Base-by-base conservation (phyloP, 2,113 vertebrate species). In the Ophthalmolycus amberensis region DNA sequence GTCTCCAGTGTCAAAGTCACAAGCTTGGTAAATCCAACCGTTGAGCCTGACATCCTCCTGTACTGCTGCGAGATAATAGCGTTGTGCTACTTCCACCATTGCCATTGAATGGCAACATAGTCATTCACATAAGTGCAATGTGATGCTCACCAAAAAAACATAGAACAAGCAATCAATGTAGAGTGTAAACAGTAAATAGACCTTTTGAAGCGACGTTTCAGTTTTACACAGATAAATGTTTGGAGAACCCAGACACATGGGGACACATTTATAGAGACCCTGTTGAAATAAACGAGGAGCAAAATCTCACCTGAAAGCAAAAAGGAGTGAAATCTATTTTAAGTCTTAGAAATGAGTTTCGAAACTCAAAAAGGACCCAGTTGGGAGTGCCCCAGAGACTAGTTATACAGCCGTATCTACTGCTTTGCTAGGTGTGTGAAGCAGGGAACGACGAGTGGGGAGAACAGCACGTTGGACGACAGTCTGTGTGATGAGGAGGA, bases 401-500 rank as follows among this genome's bases (percentile, higher is more conserved):
- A 77, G 64, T 89, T 81, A 76, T 65, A 71, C n/a, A 50, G 71
- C 68, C 81, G n/a, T 27, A 46, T 83, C 59, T 89, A 40, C 74
- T 89, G 59, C 52, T 76, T 52, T 77, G 27, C 52, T 77, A 99
- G 98, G 92, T 99, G 98, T 94, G 93, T 97, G 80, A 95, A 91
- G 79, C 88, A 83, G 50, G 89, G 93, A 48, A 82, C 88, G 8
- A 91, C 91, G 27, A 93, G 80, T 0, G 93, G 80, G 0, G 90
- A 93, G 46, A 86, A 89, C 9, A 90, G 91, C 75, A 50, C 83
- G 20, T 95, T 97, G 88, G 93, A 97, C 38, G 93, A 25, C 0
- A n/a, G 87, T 6, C 91, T 96, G 40, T 99, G 98, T 85, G 94
- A 94, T 85, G 94, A 94, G 66, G 94, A 95, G 15, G 96, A 97